Evolutionary conservation across 2,797 vertebrate species (phyloP).

Genomic region (Halcyon leucocephala): DNA sequence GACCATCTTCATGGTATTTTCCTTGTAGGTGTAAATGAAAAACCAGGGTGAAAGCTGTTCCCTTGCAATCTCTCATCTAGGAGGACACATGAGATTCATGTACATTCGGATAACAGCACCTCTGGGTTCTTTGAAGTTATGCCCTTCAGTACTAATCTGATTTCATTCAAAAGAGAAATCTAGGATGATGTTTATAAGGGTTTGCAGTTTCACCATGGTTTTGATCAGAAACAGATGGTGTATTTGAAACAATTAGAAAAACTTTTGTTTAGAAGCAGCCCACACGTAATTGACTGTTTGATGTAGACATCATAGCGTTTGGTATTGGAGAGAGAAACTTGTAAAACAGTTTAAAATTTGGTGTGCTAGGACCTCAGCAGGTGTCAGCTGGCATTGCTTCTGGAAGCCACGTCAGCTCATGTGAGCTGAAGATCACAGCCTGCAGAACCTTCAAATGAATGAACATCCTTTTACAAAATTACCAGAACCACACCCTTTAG

Average conservation of each 20-base stretch:
- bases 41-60: background rate
- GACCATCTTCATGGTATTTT: background rate
- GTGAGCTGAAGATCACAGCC: background rate
- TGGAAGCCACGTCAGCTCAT: background rate
- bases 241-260: slow-evolving; percentile 65
- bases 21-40: background rate
- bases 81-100: background rate
- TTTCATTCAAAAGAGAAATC: slow-evolving; percentile 46
- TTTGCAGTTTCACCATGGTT: slow-evolving; percentile 40
- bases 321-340: slow-evolving; percentile 14
- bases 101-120: slow-evolving; percentile 2
- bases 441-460: background rate
- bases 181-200: slow-evolving; percentile 41
- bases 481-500: background rate
- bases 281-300: slow-evolving; percentile 38
- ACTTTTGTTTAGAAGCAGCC: slow-evolving; percentile 63
- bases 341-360: background rate
- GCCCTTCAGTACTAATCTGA: slow-evolving; percentile 24
- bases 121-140: slow-evolving; percentile 33
- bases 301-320: slow-evolving; percentile 51
- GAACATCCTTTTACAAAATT: background rate
- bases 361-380: background rate
- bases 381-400: slow-evolving; percentile 15
- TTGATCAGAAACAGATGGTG: slow-evolving; percentile 67
- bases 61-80: background rate